Evolutionary conservation across 1,140 invertebrate species (phyloP).

Genomic region (Lethrus apterus): DNA sequence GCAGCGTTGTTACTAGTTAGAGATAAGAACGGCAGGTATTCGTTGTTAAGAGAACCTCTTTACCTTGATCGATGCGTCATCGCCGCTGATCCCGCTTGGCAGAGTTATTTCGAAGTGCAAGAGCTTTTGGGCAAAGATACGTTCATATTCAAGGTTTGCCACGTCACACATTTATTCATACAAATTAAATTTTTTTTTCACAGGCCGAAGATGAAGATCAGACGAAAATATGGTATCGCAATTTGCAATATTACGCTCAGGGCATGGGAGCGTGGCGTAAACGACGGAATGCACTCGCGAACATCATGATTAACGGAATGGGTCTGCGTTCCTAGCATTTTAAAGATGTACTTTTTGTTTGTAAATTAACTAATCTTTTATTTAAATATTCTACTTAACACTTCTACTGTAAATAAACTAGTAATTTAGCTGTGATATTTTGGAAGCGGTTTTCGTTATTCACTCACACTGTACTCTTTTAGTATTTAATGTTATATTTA

Average conservation of each 20-base stretch:
- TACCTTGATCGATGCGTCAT: constrained; percentile 86
- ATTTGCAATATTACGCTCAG: constrained; percentile 82
- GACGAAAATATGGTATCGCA: constrained; percentile 81
- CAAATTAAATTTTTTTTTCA: constrained; percentile 35
- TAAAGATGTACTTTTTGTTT: not conserved
- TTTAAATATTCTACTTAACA: constrained; percentile 10
- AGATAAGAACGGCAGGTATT: constrained; percentile 83
- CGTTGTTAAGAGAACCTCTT: constrained; percentile 79
- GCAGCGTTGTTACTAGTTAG: constrained; percentile 80
- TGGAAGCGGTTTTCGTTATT: constrained; percentile 22
- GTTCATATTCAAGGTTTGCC: constrained; percentile 83
- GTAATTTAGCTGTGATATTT: constrained; percentile 44
- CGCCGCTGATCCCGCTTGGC: constrained; percentile 73
- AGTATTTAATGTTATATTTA: too few species aligned
- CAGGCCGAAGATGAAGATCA: constrained; percentile 81
- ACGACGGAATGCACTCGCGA: constrained; percentile 83
- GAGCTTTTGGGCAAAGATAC: constrained; percentile 89
- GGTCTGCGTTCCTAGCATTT: constrained; percentile 39
- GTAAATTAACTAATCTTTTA: constrained; percentile 3
- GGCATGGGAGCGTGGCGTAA: constrained; percentile 86
- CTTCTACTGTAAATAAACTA: too few species aligned
- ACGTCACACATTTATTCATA: not conserved
- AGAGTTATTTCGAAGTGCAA: constrained; percentile 93
- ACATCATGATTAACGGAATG: constrained; percentile 93
- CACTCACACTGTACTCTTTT: too few species aligned